A percentile compares a stretch with the other conserved stretches of the same genome.
These are phyloP conservation scores for Limnephilus rhombicus DNA, from an alignment of 2,888 invertebrate genomes.

Conservation along the genomic window DNA sequence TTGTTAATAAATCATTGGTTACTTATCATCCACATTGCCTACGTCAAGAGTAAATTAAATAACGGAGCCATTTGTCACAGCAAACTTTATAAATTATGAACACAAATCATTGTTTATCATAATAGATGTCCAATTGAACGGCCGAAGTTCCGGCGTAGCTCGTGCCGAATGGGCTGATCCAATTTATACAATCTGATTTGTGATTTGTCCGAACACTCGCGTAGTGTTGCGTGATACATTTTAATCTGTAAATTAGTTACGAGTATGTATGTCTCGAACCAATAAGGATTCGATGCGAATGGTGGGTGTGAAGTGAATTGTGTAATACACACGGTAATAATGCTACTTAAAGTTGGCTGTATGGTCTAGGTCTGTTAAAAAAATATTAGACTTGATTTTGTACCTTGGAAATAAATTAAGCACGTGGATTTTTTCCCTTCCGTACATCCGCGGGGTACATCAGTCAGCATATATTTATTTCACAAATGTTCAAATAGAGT, in stretches of 20 bases:
- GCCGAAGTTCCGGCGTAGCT: background rate
- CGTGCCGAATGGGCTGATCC: slow-evolving; percentile 9
- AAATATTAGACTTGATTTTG: too few relatives aligned
- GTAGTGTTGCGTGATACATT: background rate
- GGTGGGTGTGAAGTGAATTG: too few relatives aligned
- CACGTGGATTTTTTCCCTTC: too few relatives aligned
- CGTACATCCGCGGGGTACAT: too few relatives aligned
- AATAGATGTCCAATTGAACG: background rate
- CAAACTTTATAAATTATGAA: background rate
- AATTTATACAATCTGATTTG: slow-evolving; percentile 15
- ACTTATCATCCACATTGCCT: background rate
- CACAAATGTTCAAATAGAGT: too few relatives aligned
- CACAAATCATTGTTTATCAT: background rate
- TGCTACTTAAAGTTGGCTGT: background rate
- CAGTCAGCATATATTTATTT: too few relatives aligned
- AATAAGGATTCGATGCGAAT: background rate
- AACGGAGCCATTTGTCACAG: background rate
- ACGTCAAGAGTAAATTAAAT: background rate
- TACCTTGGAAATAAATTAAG: too few relatives aligned
- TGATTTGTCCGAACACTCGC: background rate
- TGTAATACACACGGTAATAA: background rate
- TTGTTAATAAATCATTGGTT: background rate
- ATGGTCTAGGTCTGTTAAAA: too few relatives aligned
- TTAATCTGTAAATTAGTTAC: background rate
- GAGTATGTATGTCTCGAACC: background rate